These are phyloP conservation scores for Gastracanthus pulcherrimus DNA, from an alignment of 2,888 invertebrate genomes.

Conservation along the genomic window DNA sequence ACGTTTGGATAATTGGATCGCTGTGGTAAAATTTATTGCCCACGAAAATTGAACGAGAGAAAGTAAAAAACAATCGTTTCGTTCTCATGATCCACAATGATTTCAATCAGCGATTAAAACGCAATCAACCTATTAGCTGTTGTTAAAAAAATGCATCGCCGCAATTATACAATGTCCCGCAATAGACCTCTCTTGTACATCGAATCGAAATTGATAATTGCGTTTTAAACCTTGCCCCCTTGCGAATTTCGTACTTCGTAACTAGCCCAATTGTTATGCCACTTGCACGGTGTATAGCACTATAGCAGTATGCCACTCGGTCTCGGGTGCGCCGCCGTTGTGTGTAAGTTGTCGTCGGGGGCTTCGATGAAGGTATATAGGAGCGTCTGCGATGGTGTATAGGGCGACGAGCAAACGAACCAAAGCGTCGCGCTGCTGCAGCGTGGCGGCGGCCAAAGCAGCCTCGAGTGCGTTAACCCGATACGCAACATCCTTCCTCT, in stretches of 20 bases:
- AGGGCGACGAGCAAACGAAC: neutral
- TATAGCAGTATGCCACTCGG: conserved; percentile 39
- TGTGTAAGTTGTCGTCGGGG: neutral
- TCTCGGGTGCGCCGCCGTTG: neutral
- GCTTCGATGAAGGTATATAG: neutral
- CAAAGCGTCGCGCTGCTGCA: neutral
- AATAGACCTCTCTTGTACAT: neutral
- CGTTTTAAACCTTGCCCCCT: conserved; percentile 5
- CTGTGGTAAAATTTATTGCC: too few species aligned
- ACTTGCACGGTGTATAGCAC: conserved; percentile 8
- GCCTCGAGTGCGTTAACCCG: conserved; percentile 51
- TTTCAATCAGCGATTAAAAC: neutral
- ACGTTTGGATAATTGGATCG: too few species aligned
- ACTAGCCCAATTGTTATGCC: conserved; percentile 15
- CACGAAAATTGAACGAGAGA: too few species aligned
- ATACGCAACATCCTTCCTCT: conserved; percentile 28
- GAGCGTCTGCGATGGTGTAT: neutral
- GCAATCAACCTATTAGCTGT: neutral
- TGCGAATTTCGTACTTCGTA: neutral
- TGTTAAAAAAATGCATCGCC: neutral
- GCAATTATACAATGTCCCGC: neutral
- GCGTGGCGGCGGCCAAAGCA: neutral
- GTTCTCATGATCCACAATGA: too few species aligned
- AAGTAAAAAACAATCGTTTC: too few species aligned
- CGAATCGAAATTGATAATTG: conserved; percentile 42